Evolutionary conservation across 1,140 invertebrate genomes (phyloP).

Genomic region (Diplogasteroides magnus): DNA sequence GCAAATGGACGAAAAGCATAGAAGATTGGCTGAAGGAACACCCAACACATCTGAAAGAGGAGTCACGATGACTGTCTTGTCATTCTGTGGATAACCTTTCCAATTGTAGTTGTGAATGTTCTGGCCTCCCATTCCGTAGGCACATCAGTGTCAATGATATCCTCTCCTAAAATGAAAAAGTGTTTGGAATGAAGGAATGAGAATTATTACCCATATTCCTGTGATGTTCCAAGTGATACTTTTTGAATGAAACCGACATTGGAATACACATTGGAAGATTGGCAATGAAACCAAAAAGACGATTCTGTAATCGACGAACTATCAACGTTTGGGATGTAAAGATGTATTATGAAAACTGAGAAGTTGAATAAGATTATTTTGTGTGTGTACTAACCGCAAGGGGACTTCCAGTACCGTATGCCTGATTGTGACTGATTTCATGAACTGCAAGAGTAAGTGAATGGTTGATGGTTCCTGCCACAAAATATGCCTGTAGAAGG

Average conservation of each 20-base stretch:
- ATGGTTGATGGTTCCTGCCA: slow-evolving; percentile 72
- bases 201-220: slow-evolving; percentile 58
- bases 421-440: slow-evolving; percentile 94
- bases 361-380: neutral
- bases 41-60: slow-evolving; percentile 63
- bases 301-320: slow-evolving; percentile 42
- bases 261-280: slow-evolving; percentile 93
- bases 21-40: slow-evolving; percentile 89
- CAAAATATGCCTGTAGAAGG: slow-evolving; percentile 49
- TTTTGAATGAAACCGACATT: slow-evolving; percentile 90
- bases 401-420: slow-evolving; percentile 84
- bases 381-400: slow-evolving; percentile 35
- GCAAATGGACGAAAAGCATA: slow-evolving; percentile 87
- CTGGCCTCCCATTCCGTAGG: slow-evolving; percentile 85
- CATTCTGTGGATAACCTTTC: slow-evolving; percentile 83
- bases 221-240: slow-evolving; percentile 97
- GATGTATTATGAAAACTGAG: neutral
- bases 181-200: neutral
- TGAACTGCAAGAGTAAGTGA: slow-evolving; percentile 92
- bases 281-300: slow-evolving; percentile 86
- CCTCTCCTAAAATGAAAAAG: slow-evolving; percentile 65
- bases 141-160: slow-evolving; percentile 87
- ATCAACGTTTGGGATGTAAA: neutral
- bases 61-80: too few species aligned
- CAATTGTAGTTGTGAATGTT: slow-evolving; percentile 84